phyloP scores from a whole-genome alignment of 1,140 invertebrate species.

The Platyscapa corneri region DNA sequence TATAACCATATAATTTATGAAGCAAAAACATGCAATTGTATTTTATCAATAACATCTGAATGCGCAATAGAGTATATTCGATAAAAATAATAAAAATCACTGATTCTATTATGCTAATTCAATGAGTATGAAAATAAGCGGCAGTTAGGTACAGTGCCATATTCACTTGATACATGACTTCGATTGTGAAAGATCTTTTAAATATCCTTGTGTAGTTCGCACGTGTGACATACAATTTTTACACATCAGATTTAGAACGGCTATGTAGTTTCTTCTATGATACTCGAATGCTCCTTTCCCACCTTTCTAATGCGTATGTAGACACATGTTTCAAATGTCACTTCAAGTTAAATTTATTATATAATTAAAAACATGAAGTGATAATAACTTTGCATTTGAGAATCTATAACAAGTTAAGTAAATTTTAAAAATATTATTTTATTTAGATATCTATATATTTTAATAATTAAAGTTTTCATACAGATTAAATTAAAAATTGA shows the following conservation, averaged over 20 bases:
- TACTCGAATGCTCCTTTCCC: background rate
- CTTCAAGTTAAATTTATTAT: background rate
- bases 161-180: conserved; percentile 7
- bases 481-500: too few relatives aligned
- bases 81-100: conserved; percentile 8
- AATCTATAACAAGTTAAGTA: background rate
- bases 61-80: background rate
- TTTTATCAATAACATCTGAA: conserved; percentile 25
- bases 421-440: too few relatives aligned
- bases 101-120: conserved; percentile 39
- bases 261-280: background rate
- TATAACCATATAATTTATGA: conserved; percentile 5
- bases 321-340: background rate
- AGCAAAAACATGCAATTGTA: conserved; percentile 4
- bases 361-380: too few relatives aligned
- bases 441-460: too few relatives aligned
- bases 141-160: background rate
- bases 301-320: conserved; percentile 25
- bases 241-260: background rate
- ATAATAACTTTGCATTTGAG: background rate
- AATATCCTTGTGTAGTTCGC: background rate
- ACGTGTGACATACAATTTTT: conserved; percentile 14
- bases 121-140: background rate
- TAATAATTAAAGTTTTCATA: too few relatives aligned
- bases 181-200: conserved; percentile 19